Evolutionary conservation across 2,113 vertebrate species (phyloP), one percentile per base, ranked within the genome.

Genomic region (Corynorhinus townsendii): DNA sequence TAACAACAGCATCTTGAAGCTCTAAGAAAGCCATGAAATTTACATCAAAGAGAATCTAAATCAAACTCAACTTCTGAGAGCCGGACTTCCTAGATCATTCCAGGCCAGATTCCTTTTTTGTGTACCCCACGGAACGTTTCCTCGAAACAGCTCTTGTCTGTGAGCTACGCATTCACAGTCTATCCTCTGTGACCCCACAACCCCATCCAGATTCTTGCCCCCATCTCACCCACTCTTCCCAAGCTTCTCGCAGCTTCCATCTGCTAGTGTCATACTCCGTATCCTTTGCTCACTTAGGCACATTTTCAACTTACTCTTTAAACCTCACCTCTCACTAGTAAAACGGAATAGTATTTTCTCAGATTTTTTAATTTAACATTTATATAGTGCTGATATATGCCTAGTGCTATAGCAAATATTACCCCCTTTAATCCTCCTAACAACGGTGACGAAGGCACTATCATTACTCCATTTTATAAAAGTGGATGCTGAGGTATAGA

Each of bases 151-250:
- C 33, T 22, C 69, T 38, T 26, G 7, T 35, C 86, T 38, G 19
- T 5, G 73, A 59, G 47, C 35, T 4, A 26, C 0, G 22, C 2
- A 1, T 11, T 52, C 30, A 6, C 2, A 24, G 12, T 1, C 22
- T 4, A 20, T 43, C 43, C 64, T 19, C 75, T 24, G 0, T 1
- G 40, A 30, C 40, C 43, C 33, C 56, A 38, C 1, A 11, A 10
- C n/a, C 11, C 24, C 3, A 7, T 11, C 24, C 72, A 12, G 68
- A 17, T 11, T 40, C 56, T 45, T 33, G n/a, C 8, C 4, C 11
- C 20, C 2, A 19, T 10, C 38, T 20, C n/a, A 22, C 35, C 47
- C 16, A 1, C 45, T 43, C 35, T 26, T 3, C 40, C 47, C 0
- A 2, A 16, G 47, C 35, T 40, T 62, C 83, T 0, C 1, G 47